phyloP scores from a whole-genome alignment of 2,797 vertebrate species.

The Malurus leucopterus region DNA sequence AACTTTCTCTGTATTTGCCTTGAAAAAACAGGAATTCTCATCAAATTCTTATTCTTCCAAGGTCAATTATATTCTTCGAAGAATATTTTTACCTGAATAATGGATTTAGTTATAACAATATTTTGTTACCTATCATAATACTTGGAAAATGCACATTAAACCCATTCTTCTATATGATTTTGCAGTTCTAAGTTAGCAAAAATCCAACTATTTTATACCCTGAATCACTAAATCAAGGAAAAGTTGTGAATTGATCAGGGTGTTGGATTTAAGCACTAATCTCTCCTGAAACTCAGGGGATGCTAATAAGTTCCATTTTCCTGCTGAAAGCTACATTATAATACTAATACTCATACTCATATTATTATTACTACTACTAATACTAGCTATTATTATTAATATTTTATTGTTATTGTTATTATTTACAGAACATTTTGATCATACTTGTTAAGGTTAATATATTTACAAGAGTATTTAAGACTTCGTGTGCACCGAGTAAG shows the following conservation, averaged over 20 bases:
- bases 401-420: neutral
- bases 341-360: no score
- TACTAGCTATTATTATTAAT: neutral
- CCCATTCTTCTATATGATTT: neutral
- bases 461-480: neutral
- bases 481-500: rapidly evolving
- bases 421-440: neutral
- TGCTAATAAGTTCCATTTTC: neutral
- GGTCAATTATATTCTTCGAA: neutral
- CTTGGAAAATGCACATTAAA: neutral
- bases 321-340: neutral
- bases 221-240: neutral
- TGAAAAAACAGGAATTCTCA: neutral
- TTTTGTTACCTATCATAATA: neutral
- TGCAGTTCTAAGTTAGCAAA: neutral
- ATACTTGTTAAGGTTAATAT: neutral
- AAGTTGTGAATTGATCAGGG: neutral
- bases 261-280: neutral
- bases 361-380: no score
- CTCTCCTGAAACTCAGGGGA: neutral
- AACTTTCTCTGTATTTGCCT: neutral
- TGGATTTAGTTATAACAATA: neutral
- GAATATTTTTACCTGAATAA: neutral
- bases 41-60: neutral
- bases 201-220: neutral